Percentiles rank a stretch among this genome's conserved stretches.
Evolutionary conservation across 2,797 vertebrate species (phyloP).

Genomic region (Taeniopygia guttata): DNA sequence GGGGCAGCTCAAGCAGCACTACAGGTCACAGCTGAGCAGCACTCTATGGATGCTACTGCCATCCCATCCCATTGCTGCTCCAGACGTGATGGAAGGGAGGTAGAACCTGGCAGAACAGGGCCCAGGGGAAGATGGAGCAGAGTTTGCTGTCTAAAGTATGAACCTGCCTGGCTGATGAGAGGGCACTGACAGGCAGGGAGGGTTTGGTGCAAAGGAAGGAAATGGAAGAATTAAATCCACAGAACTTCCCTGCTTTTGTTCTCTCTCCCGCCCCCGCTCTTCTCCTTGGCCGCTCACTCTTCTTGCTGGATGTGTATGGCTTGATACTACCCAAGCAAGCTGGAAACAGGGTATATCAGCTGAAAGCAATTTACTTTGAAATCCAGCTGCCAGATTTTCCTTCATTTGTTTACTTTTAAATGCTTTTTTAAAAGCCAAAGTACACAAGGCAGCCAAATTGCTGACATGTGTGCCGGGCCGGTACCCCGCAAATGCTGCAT

Average conservation of each 20-base stretch:
- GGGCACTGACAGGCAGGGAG: slow-evolving; percentile 46
- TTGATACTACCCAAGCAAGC: slow-evolving; percentile 91
- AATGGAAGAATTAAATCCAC: slow-evolving; percentile 53
- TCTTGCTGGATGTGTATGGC: slow-evolving; percentile 83
- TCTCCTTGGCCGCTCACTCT: slow-evolving; percentile 80
- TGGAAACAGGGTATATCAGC: slow-evolving; percentile 88
- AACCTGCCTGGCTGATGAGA: background rate
- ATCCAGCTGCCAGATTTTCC: slow-evolving; percentile 92
- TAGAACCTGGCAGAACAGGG: background rate
- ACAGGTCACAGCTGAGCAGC: background rate
- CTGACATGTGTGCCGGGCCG: slow-evolving; percentile 91
- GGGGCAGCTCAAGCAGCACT: background rate
- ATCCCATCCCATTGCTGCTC: background rate
- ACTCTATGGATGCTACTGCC: background rate
- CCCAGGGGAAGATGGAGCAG: background rate
- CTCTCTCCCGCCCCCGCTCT: slow-evolving; percentile 78
- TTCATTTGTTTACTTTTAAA: slow-evolving; percentile 96
- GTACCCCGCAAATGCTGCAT: slow-evolving; percentile 85
- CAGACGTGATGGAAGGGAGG: background rate
- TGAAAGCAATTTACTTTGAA: slow-evolving; percentile 93
- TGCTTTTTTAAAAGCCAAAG: slow-evolving; percentile 93
- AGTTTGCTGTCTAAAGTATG: background rate
- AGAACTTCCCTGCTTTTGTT: slow-evolving; percentile 69
- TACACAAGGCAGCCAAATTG: slow-evolving; percentile 97
- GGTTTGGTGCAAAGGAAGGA: slow-evolving; percentile 63